Base-by-base conservation (phyloP, 2,888 invertebrate species). In the Phyto melanocephala region DNA sequence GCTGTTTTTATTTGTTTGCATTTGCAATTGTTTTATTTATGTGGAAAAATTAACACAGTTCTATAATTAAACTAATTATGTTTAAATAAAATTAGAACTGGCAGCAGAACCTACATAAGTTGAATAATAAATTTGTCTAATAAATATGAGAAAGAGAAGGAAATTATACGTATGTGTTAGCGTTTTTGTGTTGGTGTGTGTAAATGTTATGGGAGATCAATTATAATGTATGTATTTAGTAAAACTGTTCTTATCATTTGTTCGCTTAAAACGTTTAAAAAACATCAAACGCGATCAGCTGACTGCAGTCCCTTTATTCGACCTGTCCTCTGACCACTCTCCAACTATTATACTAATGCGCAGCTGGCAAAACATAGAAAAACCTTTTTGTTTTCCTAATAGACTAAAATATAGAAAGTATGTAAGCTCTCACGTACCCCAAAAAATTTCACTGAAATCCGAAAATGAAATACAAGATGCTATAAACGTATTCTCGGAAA, bases 41-140 rank as follows among this genome's bases (percentile, higher is more conserved):
- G 58, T 37, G 22, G 28, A 22, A 68, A 70, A 60, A 62, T 68
- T 62, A 77, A 70, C 58, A 77, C 68, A 77, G 22, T 77, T 70
- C 52, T 62, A 54, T 77, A 62, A 77, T 77, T 62, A 62, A 52
- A 35, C 52, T 62, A 68, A 77, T 77, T 68, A 67, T 67, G 60
- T 68, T 63, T 35, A 63, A 62, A 62, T 68, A 28, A 62, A 28
- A 11, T 7, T 0, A 58, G 11, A 52, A 40, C 1, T 28, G 28
- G 0, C 2, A 50, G 67, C n/a, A 24, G 3, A 15, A 35, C 8
- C 7, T 7, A 8, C 28, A 28, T 28, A 28, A 42, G 35, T 7
- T 15, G 15, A 17, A 40, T 71, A 22, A 35, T 33, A 50, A 60
- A 40, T 54, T 54, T 33, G 28, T 3, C 6, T 28, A 28, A 20